Evolutionary conservation across 2,888 invertebrate genomes (phyloP), one percentile per base, ranked within the genome.

Genomic region (Resseliella maxima): DNA sequence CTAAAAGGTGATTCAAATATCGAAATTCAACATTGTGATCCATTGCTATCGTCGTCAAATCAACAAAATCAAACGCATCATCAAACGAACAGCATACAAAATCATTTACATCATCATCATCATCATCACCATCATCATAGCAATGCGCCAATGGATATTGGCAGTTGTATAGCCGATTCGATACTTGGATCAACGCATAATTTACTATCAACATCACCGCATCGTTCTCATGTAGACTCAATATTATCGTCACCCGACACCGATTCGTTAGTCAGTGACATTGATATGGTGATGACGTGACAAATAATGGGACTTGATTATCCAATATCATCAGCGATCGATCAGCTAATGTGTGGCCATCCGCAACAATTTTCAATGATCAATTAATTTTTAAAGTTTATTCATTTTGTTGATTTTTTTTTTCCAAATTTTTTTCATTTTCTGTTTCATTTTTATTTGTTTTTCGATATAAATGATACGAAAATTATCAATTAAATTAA

Each of bases 171-270:
- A 87, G 91, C 91, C 86, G 93, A 93, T 88, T 91, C 92, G 54
- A 91, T 93, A 89, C 89, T 92, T 36, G 91, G 90, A 86, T 92
- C 91, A 85, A 92, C 92, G 6, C 88, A 89, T 85, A 88, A 88
- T 87, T 87, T 89, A 86, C 88, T 89, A 85, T 24, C 83, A 35
- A 72, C 83, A 38, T 88, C 89, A 86, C 87, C 88, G 38, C 88
- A 88, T 87, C 88, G 88, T 72, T 89, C 89, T 12, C 88, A 88
- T 72, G 89, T 89, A 85, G 91, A 93, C 88, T 92, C 92, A 41
- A 92, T 93, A 90, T 88, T 93, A 72, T 90, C 92, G 38, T 91
- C 92, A 38, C 90, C 92, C 5, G 92, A 92, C 88, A 92, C 92
- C 83, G 93, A 93, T 89, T 92, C 92, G 88, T 90, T 92, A 88